Percentiles rank a stretch among this genome's conserved stretches.
phyloP scores from a whole-genome alignment of 1,140 invertebrate species.

The Psix sp. region DNA sequence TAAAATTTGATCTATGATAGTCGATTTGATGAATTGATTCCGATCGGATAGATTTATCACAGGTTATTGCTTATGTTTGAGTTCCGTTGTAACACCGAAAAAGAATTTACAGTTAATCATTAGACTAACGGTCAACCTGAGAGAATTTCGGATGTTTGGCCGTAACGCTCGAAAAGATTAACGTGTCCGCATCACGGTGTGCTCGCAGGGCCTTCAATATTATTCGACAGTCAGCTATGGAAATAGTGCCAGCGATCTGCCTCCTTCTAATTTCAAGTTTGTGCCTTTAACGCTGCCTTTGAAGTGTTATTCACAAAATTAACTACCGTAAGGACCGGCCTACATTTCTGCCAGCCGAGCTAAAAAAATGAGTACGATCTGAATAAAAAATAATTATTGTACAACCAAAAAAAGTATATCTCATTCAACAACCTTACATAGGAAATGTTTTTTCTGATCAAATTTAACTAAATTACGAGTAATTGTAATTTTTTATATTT shows the following conservation, averaged over 20 bases:
- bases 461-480: slow-evolving; percentile 5
- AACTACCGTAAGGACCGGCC: slow-evolving; percentile 45
- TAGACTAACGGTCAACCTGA: slow-evolving; percentile 47
- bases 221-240: slow-evolving; percentile 26
- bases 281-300: slow-evolving; percentile 13
- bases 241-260: slow-evolving; percentile 21
- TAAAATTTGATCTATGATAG: slow-evolving; percentile 16
- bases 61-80: slow-evolving; percentile 10
- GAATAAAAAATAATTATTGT: slow-evolving; percentile 14
- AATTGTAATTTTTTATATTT: neutral
- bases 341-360: slow-evolving; percentile 21
- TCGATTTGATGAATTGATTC: slow-evolving; percentile 22
- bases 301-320: slow-evolving; percentile 33
- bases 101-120: slow-evolving; percentile 52
- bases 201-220: slow-evolving; percentile 31
- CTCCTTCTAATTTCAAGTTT: slow-evolving; percentile 27
- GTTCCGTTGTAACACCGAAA: slow-evolving; percentile 31
- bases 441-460: too few species aligned
- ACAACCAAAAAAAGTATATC: slow-evolving; percentile 18
- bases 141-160: slow-evolving; percentile 51
- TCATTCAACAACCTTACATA: slow-evolving; percentile 15
- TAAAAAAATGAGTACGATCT: slow-evolving; percentile 24
- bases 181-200: slow-evolving; percentile 27
- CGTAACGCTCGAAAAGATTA: slow-evolving; percentile 50
- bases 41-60: slow-evolving; percentile 36